phyloP scores from a whole-genome alignment of 2,113 vertebrate genomes.

The Datnioides undecimradiatus region DNA sequence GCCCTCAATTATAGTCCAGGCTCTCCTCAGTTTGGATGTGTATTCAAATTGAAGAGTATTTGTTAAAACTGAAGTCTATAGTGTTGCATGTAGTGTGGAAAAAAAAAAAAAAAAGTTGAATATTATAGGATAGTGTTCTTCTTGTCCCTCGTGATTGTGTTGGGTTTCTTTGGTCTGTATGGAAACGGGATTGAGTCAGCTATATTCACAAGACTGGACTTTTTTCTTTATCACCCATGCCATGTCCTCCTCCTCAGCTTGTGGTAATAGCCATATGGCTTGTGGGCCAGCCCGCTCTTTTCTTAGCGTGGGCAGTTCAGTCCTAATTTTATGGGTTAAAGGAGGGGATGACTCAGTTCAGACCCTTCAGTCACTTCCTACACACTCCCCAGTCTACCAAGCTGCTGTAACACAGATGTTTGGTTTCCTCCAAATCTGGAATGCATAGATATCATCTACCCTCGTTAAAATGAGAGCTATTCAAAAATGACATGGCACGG shows the following conservation, averaged over 20 bases:
- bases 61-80: neutral
- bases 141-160: neutral
- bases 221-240: neutral
- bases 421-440: neutral
- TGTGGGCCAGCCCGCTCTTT: neutral
- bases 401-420: neutral
- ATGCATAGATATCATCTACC: neutral
- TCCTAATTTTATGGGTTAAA: neutral
- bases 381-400: neutral
- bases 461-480: neutral
- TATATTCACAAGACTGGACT: neutral
- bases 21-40: neutral
- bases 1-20: slow-evolving; percentile 35
- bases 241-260: neutral
- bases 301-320: neutral
- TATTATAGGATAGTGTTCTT: neutral
- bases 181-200: neutral
- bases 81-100: neutral
- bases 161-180: neutral
- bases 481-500: neutral
- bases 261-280: neutral
- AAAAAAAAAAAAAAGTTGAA: neutral
- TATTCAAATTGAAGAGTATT: slow-evolving; percentile 13
- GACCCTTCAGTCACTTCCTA: neutral
- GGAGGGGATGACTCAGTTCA: neutral